Evolutionary conservation across 2,797 vertebrate genomes (phyloP).

Genomic region (Pelochelys cantorii): DNA sequence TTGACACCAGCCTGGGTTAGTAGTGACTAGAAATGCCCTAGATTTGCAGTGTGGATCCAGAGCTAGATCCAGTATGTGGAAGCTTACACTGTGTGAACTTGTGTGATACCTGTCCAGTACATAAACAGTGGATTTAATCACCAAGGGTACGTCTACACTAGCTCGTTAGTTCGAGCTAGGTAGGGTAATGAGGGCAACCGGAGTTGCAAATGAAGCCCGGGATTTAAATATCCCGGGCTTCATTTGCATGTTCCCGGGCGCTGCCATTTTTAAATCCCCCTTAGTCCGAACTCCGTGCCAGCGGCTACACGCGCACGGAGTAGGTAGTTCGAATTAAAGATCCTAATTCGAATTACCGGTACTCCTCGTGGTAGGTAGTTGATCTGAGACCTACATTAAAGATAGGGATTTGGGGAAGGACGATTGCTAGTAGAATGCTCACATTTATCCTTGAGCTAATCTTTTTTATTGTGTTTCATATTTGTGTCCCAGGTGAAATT

Average conservation of each 20-base stretch:
- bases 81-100: background rate
- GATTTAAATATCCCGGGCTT: too few relatives aligned
- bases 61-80: background rate
- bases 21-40: background rate
- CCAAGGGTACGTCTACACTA: too few relatives aligned
- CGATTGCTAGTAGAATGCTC: background rate
- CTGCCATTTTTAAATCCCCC: too few relatives aligned
- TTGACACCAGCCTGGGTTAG: background rate
- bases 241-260: too few relatives aligned
- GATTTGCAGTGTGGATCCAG: background rate
- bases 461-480: background rate
- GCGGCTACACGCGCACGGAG: too few relatives aligned
- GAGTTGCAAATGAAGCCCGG: too few relatives aligned
- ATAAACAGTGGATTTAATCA: background rate
- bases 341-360: too few relatives aligned
- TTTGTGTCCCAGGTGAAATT: conserved; percentile 86
- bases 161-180: too few relatives aligned
- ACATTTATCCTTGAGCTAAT: background rate
- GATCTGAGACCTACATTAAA: background rate
- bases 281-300: too few relatives aligned
- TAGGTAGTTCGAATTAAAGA: too few relatives aligned
- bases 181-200: too few relatives aligned
- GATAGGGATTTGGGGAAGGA: background rate
- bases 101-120: background rate
- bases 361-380: too few relatives aligned